Base-by-base conservation (phyloP, 1,140 invertebrate species). In the Gonatopus flavifemur region DNA sequence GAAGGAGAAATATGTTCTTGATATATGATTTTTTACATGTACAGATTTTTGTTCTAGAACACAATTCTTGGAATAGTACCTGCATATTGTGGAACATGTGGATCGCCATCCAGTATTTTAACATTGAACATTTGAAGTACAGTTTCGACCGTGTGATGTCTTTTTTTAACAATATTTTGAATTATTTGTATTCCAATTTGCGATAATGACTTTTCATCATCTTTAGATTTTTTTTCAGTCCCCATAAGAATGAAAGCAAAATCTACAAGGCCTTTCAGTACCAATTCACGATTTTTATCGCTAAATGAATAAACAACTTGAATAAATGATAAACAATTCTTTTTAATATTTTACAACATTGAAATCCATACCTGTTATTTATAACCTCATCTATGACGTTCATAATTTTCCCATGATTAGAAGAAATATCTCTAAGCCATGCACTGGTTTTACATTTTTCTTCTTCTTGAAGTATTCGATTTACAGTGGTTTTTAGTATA, bases 231-330 rank as follows among this genome's bases (percentile, higher is more conserved):
- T 55, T 64, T 63, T 3, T 74, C 74, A 6, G 60, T 63, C 35
- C 60, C 64, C 55, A 85, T 66, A 7, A 84, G 63, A 2, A 70
- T 51, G 66, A 83, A 82, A 13, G 77, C 77, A 36, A 85, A 71
- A 37, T 80, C 74, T 3, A 83, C 69, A 7, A 85, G 66, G 4
- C 81, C 80, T 67, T 80, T 71, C 3, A 82, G 21, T 15, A 83
- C 75, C 42, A 80, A 67, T 49, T 81, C 77, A 31, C 81, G 76
- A 54, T 82, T 77, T 49, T 77, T 70, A n/a, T 74, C 67, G 48
- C 81, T 83, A 32, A n/a, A 54, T 49, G 45, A 57, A 52, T 43
- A 38, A 18, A 36, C 6, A 37, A 20, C 15, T 31, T 20, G 13
- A 49, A 37, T 22, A 24, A 12, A 33, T 6, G 22, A 3, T 38